Evolutionary conservation across 2,113 vertebrate genomes (phyloP).

Genomic region (Himantopus leucocephalus): DNA sequence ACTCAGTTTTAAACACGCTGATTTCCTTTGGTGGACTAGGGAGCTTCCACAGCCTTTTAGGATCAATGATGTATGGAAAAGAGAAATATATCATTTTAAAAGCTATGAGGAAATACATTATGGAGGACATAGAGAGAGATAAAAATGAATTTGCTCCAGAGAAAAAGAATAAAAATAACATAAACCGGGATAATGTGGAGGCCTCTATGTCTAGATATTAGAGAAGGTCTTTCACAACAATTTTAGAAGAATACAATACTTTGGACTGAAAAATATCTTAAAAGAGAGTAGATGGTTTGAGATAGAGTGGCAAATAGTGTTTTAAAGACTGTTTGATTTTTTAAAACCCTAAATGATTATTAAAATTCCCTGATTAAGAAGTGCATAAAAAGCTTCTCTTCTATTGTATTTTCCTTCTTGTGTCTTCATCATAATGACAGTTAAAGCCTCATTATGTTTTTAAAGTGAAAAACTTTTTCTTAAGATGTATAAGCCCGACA

Average conservation of each 20-base stretch:
- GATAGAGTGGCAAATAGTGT: not conserved
- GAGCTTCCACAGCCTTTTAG: not conserved
- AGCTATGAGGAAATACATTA: not conserved
- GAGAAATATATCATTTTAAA: not conserved
- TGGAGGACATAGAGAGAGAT: not conserved
- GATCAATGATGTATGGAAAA: not conserved
- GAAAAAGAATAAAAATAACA: not conserved
- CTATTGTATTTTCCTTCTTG: not conserved
- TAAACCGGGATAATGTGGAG: not conserved
- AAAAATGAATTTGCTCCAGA: not conserved
- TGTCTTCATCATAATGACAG: not conserved
- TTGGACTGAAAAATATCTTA: not conserved
- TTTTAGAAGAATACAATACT: not conserved
- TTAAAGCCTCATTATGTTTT: conserved; percentile 42
- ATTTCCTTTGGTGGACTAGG: not conserved
- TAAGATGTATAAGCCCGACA: conserved; percentile 23
- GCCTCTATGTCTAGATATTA: not conserved
- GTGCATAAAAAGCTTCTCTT: not conserved
- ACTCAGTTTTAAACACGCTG: not conserved
- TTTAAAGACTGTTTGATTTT: not conserved
- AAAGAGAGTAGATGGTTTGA: not conserved
- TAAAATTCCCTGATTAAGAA: not conserved
- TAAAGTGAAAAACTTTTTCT: conserved; percentile 28
- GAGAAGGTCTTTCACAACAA: not conserved
- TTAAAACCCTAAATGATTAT: not conserved